A percentile compares a stretch with the other conserved stretches of the same genome.
These are phyloP conservation scores for Sinhomidia bicolor DNA, from an alignment of 2,888 invertebrate genomes.

Conservation along the genomic window DNA sequence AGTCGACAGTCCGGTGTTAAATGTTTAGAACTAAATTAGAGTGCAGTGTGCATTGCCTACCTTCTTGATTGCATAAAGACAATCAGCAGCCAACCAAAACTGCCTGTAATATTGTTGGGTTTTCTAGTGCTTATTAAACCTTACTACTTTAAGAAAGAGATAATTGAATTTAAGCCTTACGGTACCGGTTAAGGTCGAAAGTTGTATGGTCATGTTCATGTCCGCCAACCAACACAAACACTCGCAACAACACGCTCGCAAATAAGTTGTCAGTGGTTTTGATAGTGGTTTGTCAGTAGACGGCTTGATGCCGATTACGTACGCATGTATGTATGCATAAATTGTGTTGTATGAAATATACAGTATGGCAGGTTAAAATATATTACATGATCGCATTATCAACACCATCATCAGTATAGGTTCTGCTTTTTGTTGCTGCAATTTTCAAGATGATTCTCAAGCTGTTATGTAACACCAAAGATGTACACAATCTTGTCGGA, in stretches of 20 bases:
- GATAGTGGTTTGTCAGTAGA: no score
- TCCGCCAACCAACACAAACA: slow-evolving; percentile 47
- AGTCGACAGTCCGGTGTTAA: no score
- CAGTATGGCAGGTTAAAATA: no score
- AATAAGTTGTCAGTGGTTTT: not conserved
- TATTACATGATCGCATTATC: slow-evolving; percentile 37
- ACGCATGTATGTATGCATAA: not conserved
- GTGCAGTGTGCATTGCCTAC: no score
- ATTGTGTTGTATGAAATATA: not conserved
- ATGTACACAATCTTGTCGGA: not conserved
- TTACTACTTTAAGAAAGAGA: not conserved
- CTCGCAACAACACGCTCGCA: not conserved
- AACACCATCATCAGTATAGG: slow-evolving; percentile 14
- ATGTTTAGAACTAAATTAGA: no score
- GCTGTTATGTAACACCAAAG: slow-evolving; percentile 19
- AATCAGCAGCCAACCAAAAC: no score
- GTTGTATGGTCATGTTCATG: slow-evolving; percentile 71
- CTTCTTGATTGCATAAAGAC: no score
- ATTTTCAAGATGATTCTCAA: slow-evolving; percentile 62
- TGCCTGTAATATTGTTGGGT: no score
- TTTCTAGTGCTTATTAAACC: no score
- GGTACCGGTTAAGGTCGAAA: slow-evolving; percentile 68
- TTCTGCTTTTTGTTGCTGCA: slow-evolving; percentile 8
- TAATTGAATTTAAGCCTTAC: slow-evolving; percentile 2
- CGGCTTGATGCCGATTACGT: slow-evolving; percentile 15